Evolutionary conservation across 2,888 invertebrate genomes (phyloP).

Genomic region (Cryptus armator): DNA sequence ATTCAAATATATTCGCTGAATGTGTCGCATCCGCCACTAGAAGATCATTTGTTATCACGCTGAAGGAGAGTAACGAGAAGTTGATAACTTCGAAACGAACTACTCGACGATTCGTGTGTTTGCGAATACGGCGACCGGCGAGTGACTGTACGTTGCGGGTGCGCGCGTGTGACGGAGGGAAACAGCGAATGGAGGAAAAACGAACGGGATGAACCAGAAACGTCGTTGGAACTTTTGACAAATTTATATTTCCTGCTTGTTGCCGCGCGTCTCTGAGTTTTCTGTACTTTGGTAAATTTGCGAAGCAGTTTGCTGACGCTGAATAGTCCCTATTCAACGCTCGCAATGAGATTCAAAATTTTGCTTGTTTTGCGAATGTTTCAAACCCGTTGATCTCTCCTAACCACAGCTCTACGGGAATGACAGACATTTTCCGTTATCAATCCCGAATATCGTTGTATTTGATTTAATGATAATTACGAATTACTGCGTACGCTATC

Average conservation of each 20-base stretch:
- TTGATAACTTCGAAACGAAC: constrained; percentile 68
- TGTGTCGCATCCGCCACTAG: not conserved
- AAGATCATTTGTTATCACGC: constrained; percentile 49
- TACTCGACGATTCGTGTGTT: constrained; percentile 43
- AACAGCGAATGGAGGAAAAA: constrained; percentile 30
- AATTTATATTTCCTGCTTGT: constrained; percentile 72
- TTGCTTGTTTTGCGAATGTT: constrained; percentile 65
- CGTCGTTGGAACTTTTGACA: constrained; percentile 70
- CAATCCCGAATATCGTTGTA: not conserved
- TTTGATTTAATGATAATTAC: no score
- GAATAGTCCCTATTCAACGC: constrained; percentile 65
- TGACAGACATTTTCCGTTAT: not conserved
- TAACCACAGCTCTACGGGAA: not conserved
- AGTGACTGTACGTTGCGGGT: no score
- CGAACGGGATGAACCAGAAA: constrained; percentile 51
- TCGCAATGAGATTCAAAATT: constrained; percentile 52
- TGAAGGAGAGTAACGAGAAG: constrained; percentile 56
- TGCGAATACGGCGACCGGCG: not conserved
- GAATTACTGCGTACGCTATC: no score
- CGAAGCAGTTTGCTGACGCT: constrained; percentile 39
- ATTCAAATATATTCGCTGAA: not conserved
- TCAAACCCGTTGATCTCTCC: not conserved
- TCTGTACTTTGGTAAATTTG: constrained; percentile 33
- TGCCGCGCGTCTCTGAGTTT: constrained; percentile 16
- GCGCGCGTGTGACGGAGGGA: constrained; percentile 7